phyloP scores from a whole-genome alignment of 2,113 vertebrate genomes.

The Aspiorhynchus laticeps region DNA sequence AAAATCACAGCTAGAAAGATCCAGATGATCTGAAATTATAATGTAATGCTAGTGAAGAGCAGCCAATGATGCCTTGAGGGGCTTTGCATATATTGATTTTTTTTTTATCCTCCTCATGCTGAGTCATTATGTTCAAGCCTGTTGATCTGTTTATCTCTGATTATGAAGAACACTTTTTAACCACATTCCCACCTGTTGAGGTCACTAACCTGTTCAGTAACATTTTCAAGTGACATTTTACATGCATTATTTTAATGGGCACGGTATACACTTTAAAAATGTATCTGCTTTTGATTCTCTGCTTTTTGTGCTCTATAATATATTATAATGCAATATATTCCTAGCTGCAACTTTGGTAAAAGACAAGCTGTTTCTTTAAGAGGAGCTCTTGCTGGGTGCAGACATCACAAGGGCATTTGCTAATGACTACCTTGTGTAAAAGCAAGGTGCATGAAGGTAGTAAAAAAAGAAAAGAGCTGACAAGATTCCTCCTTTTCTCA shows the following conservation, averaged over 20 bases:
- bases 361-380: conserved; percentile 36
- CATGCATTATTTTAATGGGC: background rate
- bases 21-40: background rate
- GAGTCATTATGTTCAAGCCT: conserved; percentile 16
- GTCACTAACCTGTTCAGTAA: background rate
- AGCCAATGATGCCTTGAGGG: background rate
- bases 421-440: conserved; percentile 36
- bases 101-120: conserved; percentile 1
- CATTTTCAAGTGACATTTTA: background rate
- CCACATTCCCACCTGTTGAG: background rate
- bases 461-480: background rate
- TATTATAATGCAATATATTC: background rate
- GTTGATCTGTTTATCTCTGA: conserved; percentile 25
- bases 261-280: background rate
- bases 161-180: background rate
- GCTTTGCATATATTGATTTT: background rate
- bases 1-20: background rate
- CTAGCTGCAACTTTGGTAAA: background rate
- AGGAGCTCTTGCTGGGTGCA: background rate
- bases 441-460: conserved; percentile 6
- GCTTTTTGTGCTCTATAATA: background rate
- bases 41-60: background rate
- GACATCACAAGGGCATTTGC: conserved; percentile 41
- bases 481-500: background rate
- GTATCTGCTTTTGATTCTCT: background rate